Percentiles rank a stretch among this genome's conserved stretches.
These are phyloP conservation scores for Rhipidura dahli DNA, from an alignment of 2,113 vertebrate species.

Conservation along the genomic window DNA sequence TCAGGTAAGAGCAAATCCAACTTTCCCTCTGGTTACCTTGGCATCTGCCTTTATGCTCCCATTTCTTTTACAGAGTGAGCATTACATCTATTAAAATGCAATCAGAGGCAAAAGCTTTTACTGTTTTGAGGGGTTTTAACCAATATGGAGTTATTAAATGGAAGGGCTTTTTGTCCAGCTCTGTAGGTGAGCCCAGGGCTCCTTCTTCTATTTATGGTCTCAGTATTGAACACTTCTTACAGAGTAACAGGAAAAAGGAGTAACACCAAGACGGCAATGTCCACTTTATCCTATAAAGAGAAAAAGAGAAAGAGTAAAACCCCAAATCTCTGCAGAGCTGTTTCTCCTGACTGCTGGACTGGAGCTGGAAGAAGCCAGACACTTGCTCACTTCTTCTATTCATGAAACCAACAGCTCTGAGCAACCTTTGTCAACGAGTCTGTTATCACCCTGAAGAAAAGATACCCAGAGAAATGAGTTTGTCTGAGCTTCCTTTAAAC, in stretches of 20 bases:
- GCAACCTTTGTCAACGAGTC: rapidly evolving
- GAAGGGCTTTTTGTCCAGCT: background rate
- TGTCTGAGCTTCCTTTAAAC: background rate
- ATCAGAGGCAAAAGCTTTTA: background rate
- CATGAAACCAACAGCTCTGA: background rate
- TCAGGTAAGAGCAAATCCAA: background rate
- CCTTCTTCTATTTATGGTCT: background rate
- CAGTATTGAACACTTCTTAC: background rate
- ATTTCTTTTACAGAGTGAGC: background rate
- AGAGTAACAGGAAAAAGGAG: background rate
- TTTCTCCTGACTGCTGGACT: background rate
- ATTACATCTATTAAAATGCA: background rate
- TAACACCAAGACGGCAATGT: background rate
- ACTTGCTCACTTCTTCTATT: background rate
- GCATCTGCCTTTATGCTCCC: background rate
- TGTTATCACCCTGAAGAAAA: background rate
- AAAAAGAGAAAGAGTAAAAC: background rate
- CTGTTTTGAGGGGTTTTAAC: background rate
- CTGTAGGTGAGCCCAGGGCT: background rate
- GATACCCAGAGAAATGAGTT: rapidly evolving
- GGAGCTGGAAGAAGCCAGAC: background rate
- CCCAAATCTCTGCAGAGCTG: background rate
- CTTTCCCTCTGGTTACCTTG: background rate
- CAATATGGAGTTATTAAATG: background rate
- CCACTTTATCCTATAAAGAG: background rate